A percentile compares a stretch with the other conserved stretches of the same genome.
Evolutionary conservation across 2,113 vertebrate species (phyloP).

Genomic region (Morone chrysops): DNA sequence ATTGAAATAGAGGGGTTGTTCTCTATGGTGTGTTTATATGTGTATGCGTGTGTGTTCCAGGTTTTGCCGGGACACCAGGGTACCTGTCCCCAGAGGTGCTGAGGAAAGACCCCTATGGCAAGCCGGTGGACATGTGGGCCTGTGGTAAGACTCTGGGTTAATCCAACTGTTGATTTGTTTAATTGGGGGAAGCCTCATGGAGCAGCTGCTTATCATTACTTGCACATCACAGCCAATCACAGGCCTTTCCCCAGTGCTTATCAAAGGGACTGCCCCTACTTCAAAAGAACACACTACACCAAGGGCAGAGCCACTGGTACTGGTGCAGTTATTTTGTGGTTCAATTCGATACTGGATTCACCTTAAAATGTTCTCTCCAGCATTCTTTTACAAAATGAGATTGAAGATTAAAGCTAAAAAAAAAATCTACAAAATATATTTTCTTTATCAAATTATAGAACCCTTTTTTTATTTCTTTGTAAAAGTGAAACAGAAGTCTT

Average conservation of each 20-base stretch:
- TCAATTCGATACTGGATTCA: no score
- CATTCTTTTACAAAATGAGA: no score
- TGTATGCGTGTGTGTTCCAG: conserved; percentile 74
- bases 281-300: neutral
- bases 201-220: neutral
- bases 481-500: no score
- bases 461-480: no score
- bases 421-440: no score
- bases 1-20: neutral
- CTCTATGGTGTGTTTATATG: neutral
- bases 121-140: conserved; percentile 99
- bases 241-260: neutral
- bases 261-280: neutral
- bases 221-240: neutral
- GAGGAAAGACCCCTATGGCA: conserved; percentile 97
- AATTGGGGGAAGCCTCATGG: no score
- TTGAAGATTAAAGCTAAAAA: no score
- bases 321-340: neutral
- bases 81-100: conserved; percentile 97
- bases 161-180: neutral
- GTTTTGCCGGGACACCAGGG: conserved; percentile 96
- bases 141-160: conserved; percentile 87
- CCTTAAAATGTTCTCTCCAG: no score
- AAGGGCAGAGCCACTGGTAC: no score
- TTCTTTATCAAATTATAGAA: no score